These are phyloP conservation scores for Mellilla xanthometata DNA, from an alignment of 2,888 invertebrate species.

Conservation along the genomic window DNA sequence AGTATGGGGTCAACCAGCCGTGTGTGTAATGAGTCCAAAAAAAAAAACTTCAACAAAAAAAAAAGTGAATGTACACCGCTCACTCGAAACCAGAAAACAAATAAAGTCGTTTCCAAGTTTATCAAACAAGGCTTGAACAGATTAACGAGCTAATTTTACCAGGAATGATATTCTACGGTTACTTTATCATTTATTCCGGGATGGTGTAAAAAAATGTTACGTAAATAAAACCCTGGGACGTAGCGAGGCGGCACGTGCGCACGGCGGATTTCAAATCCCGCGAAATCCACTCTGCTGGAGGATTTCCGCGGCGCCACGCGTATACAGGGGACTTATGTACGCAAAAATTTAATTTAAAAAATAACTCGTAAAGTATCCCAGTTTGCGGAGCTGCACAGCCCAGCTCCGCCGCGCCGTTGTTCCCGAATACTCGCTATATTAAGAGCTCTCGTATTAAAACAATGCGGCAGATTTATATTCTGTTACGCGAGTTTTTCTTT, in stretches of 20 bases:
- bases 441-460: constrained; percentile 16
- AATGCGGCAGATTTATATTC: constrained; percentile 14
- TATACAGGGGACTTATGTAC: constrained; percentile 43
- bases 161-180: constrained; percentile 29
- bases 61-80: constrained; percentile 12
- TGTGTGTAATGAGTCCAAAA: constrained; percentile 3
- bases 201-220: constrained; percentile 32
- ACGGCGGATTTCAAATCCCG: constrained; percentile 22
- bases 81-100: constrained; percentile 28
- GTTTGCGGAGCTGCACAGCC: constrained; percentile 15
- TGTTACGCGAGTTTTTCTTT: constrained; percentile 4
- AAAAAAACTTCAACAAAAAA: constrained; percentile 9
- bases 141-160: constrained; percentile 31
- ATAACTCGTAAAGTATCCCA: constrained; percentile 39
- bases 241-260: constrained; percentile 28
- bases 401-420: constrained; percentile 10
- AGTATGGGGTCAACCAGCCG: no score
- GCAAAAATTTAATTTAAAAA: constrained; percentile 59
- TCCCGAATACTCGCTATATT: constrained; percentile 21
- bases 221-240: constrained; percentile 43
- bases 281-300: constrained; percentile 39
- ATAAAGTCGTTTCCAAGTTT: constrained; percentile 30
- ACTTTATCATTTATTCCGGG: constrained; percentile 23
- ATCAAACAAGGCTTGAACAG: constrained; percentile 30
- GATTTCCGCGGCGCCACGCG: constrained; percentile 37